Evolutionary conservation across 2,888 invertebrate genomes (phyloP).

Genomic region (Yponomeuta cagnagella): DNA sequence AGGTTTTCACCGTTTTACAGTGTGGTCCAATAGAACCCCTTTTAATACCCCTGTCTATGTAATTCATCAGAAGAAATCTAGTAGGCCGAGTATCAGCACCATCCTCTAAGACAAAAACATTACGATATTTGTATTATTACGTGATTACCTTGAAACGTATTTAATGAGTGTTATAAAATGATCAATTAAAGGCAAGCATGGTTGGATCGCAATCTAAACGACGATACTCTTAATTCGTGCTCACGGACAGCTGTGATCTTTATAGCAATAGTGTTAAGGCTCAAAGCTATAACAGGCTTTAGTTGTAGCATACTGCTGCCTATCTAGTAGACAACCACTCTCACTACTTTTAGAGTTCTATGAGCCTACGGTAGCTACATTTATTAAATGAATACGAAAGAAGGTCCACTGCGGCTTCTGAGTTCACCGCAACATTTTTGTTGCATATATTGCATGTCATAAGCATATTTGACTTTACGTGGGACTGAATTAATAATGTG

Average conservation of each 20-base stretch:
- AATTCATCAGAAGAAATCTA: background rate
- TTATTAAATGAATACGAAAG: background rate
- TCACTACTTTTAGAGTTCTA: background rate
- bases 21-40: no score
- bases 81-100: background rate
- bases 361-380: background rate
- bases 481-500: no score
- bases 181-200: background rate
- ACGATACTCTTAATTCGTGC: background rate
- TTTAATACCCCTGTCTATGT: no score
- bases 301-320: background rate
- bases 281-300: background rate
- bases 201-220: background rate
- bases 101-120: background rate
- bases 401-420: background rate
- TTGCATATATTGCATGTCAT: no score
- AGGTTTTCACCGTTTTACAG: no score
- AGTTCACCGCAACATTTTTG: no score
- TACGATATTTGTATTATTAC: background rate
- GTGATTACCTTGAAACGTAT: background rate
- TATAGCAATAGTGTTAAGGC: background rate
- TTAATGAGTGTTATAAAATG: background rate
- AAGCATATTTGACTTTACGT: no score
- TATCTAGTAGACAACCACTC: background rate
- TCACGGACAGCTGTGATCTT: background rate